Percentiles rank a stretch among this genome's conserved stretches.
Evolutionary conservation across 1,140 invertebrate genomes (phyloP).

Genomic region (Trachymyrmex cornetzi): DNA sequence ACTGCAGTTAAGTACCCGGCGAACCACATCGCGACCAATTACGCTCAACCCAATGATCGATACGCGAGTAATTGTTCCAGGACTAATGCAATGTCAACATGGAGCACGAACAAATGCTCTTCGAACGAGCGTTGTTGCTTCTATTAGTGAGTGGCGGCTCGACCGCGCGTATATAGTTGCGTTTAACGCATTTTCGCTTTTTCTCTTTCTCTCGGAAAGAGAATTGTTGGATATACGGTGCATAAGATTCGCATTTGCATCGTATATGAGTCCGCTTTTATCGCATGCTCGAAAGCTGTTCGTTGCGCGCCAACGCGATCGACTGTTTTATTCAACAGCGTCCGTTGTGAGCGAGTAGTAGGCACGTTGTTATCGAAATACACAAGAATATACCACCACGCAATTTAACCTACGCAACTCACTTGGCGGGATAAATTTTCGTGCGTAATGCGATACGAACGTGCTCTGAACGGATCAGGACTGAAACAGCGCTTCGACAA

Average conservation of each 20-base stretch:
- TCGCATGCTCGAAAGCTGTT: conserved; percentile 33
- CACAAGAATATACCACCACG: conserved; percentile 18
- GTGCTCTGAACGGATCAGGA: no score
- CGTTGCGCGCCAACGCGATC: conserved; percentile 1
- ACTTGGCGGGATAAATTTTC: conserved; percentile 30
- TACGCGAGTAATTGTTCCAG: conserved; percentile 78
- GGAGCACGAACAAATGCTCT: conserved; percentile 61
- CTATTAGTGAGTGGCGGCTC: neutral
- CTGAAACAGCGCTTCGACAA: neutral
- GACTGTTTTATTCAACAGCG: conserved; percentile 34
- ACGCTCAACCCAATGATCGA: conserved; percentile 77
- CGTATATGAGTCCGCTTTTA: conserved; percentile 59
- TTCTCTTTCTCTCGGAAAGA: conserved; percentile 33
- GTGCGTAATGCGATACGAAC: neutral
- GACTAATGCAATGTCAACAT: conserved; percentile 78
- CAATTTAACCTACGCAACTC: conserved; percentile 7
- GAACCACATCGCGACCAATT: conserved; percentile 72
- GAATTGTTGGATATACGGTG: conserved; percentile 33
- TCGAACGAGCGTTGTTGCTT: conserved; percentile 29
- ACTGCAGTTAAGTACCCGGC: conserved; percentile 66
- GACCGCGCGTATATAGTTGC: conserved; percentile 51
- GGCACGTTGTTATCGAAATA: conserved; percentile 27
- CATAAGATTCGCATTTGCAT: conserved; percentile 76
- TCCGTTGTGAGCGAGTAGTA: neutral
- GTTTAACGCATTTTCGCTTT: conserved; percentile 57